Conservation (phyloP, 2,888 invertebrate genomes). For the Leptinotarsa rubiginosa region DNA sequence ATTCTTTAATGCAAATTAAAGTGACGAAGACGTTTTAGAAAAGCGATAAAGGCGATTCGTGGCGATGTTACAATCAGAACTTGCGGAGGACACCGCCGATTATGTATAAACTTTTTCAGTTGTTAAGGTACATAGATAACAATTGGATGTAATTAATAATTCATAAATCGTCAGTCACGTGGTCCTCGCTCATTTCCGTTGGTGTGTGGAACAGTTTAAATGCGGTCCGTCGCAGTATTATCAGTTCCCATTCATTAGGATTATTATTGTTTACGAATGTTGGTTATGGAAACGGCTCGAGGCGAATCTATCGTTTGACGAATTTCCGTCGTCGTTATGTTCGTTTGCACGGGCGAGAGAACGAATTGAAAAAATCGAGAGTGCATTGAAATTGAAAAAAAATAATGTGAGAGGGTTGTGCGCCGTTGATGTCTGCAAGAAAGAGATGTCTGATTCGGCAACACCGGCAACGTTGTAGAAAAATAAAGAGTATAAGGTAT, state of each 20-base stretch:
- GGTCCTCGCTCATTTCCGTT: conserved; percentile 39
- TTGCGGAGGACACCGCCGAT: conserved; percentile 14
- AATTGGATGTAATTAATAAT: conserved; percentile 49
- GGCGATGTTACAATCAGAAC: neutral
- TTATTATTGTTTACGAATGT: neutral
- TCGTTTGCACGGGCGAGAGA: neutral
- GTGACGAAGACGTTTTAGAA: neutral
- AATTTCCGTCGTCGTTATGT: neutral
- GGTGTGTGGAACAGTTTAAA: conserved; percentile 34
- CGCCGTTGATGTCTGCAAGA: too few species aligned
- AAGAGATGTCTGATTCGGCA: neutral
- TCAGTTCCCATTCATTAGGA: conserved; percentile 22
- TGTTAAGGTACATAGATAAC: conserved; percentile 42
- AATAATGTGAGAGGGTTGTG: too few species aligned
- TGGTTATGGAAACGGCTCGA: conserved; percentile 6
- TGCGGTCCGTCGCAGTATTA: conserved; percentile 12
- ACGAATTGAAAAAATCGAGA: too few species aligned
- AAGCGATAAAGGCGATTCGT: neutral
- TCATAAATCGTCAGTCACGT: conserved; percentile 46
- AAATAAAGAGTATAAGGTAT: neutral
- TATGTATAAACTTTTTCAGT: conserved; percentile 25
- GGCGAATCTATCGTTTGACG: conserved; percentile 11
- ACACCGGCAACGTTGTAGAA: neutral
- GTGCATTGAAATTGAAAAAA: too few species aligned
- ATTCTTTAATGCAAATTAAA: neutral